Evolutionary conservation across 2,113 vertebrate species (phyloP), one percentile per base, ranked within the genome.

Genomic region (Dromaius novaehollandiae): DNA sequence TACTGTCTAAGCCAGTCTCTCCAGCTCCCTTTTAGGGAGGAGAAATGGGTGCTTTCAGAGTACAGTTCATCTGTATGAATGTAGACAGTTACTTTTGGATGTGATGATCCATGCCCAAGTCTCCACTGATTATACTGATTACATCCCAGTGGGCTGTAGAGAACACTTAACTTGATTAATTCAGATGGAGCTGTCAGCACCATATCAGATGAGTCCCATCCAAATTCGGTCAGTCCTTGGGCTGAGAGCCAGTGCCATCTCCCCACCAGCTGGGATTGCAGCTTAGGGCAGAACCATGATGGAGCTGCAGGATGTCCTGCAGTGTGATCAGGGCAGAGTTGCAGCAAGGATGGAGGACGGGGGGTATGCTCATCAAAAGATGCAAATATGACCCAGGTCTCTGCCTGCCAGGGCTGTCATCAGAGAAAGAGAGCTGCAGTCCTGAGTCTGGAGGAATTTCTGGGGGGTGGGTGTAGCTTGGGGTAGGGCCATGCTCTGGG

Each of bases 371-470:
- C 82, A 50, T 88, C 95, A 94, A 86, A 91, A 51, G 81, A 94
- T 36, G 58, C 16, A 77, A 93, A 94, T 77, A 21, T 83, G 71
- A 74, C 63, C 77, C 66, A 61, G 20, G 63, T 58, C 48, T 91
- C 56, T 89, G 65, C 38, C 66, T 93, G 75, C 48, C 71, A 61
- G 24, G 19, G 46, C 61, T 90, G 36, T 82, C 95, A 48, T 34
- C 42, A 58, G 42, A 87, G 56, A 46, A 73, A n/a, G 28, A 78
- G 21, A 9, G 70, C 2, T 91, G 70, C 2, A 26, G 8, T 93
- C 94, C 88, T 85, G 73, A 94, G 75, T 44, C 75, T 93, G 82
- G 76, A 85, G 25, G 75, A 80, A 66, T 88, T 94, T 89, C 63
- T 94, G 44, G 22, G 56, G 48, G 17, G 13, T 85, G 74, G 25